Evolutionary conservation across 2,113 vertebrate genomes (phyloP), one percentile per base, ranked within the genome.

Genomic region (Thryonomys swinderianus): DNA sequence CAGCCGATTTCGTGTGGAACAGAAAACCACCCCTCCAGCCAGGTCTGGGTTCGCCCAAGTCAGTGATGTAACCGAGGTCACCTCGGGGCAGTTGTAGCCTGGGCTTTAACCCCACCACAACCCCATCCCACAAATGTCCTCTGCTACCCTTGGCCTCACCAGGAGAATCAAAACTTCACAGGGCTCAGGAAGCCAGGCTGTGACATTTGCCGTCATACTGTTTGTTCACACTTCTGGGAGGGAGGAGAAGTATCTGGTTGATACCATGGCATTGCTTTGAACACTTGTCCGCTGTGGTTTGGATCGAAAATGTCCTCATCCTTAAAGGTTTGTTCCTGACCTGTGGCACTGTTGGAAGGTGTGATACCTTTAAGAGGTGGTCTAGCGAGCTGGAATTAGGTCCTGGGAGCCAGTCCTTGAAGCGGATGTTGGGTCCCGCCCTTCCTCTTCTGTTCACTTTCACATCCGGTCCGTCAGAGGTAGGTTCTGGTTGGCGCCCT

Each of bases 1-100:
- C 37, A 85, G 85, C 59, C 59, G 82, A 89, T 48, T 88, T 85
- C 71, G 59, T 88, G 59, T 95, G 78, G 64, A 85, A 83, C 51
- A 57, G 37, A 84, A 71, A 74, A n/a, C 11, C 25, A 13, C 62
- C n/a, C 87, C 21, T 71, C 21, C 51, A 69, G 73, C 57, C 78
- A 89, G n/a, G 17, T 80, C 62, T 84, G 57, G 34, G 6, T 2
- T 42, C 25, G 45, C 61, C 57, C 1, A 66, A 69, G 7, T 64
- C 37, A 57, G 34, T 71, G 45, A 85, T 51, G 42, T 51, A 88
- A 95, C 53, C 20, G 12, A 66, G 66, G 64, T 93, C 45, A 66
- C 16, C 57, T 48, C 79, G 84, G 23, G n/a, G n/a, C n/a, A n/a
- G n/a, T n/a, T n/a, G n/a, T n/a, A n/a, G n/a, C n/a, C n/a, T n/a